These are phyloP conservation scores for Paralvinella palmiformis DNA, from an alignment of 1,140 invertebrate species.

Conservation along the genomic window DNA sequence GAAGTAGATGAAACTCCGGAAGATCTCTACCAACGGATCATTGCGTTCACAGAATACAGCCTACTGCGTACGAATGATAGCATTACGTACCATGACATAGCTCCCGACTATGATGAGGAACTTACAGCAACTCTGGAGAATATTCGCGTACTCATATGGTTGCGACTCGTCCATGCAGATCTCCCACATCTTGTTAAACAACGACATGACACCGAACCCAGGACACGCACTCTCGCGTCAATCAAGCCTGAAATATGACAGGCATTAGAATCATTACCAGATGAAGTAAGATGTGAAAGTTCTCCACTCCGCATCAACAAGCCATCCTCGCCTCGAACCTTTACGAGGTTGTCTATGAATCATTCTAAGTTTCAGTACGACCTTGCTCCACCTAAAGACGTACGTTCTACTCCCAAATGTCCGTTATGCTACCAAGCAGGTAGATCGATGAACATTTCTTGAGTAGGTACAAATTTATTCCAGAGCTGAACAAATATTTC, in stretches of 20 bases:
- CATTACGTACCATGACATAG: conserved; percentile 20
- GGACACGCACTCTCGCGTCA: not conserved
- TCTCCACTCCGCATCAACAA: not conserved
- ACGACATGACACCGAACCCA: conserved; percentile 24
- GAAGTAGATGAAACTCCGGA: conserved; percentile 22
- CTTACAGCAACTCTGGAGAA: conserved; percentile 25
- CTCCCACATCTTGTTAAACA: conserved; percentile 26
- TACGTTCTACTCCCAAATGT: no score
- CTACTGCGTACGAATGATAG: conserved; percentile 1
- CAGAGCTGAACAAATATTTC: conserved; percentile 2
- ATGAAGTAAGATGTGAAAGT: no score
- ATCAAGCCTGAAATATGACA: conserved; percentile 5
- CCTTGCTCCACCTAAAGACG: no score
- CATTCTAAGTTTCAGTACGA: no score
- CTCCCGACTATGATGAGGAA: conserved; percentile 23
- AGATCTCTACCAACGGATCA: conserved; percentile 24
- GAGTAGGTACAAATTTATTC: conserved; percentile 3
- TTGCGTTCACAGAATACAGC: conserved; percentile 27
- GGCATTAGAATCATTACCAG: no score
- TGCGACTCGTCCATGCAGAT: conserved; percentile 21
- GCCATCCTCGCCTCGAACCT: not conserved
- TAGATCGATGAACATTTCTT: not conserved
- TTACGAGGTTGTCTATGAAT: no score
- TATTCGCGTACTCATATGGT: conserved; percentile 24
- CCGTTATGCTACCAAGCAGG: not conserved